Conservation (phyloP, 2,113 vertebrate species). For the Sapajus apella region DNA sequence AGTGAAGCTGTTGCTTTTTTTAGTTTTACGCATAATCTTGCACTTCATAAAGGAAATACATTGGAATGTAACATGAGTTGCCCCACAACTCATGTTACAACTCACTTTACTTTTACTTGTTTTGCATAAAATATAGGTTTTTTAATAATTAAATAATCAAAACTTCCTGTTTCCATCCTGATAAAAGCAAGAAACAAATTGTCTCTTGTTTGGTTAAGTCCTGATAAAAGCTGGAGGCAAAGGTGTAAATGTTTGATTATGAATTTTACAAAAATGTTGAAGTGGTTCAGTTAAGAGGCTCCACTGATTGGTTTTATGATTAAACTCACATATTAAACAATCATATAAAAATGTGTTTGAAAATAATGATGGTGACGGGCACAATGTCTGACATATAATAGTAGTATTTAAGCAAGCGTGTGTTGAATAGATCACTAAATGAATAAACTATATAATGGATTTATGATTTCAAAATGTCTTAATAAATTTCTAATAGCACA, state of each 20-base stretch:
- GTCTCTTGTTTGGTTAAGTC: background rate
- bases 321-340: background rate
- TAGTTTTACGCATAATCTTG: background rate
- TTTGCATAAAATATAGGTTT: slow-evolving; percentile 47
- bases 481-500: background rate
- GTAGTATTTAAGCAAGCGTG: background rate
- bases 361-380: background rate
- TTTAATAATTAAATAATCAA: slow-evolving; percentile 54
- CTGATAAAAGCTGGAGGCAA: background rate
- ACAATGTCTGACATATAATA: background rate
- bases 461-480: background rate
- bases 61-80: background rate
- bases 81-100: background rate
- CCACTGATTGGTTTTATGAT: background rate
- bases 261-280: background rate
- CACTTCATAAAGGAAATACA: background rate
- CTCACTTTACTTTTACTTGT: slow-evolving; percentile 41
- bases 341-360: background rate
- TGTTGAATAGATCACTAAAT: background rate
- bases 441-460: background rate
- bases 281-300: background rate
- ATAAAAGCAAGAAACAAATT: background rate
- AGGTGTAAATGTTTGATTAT: background rate
- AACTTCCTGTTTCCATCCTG: slow-evolving; percentile 1
- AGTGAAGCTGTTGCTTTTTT: background rate